Conservation (phyloP, 2,888 invertebrate genomes). For the Drosophila affinis region DNA sequence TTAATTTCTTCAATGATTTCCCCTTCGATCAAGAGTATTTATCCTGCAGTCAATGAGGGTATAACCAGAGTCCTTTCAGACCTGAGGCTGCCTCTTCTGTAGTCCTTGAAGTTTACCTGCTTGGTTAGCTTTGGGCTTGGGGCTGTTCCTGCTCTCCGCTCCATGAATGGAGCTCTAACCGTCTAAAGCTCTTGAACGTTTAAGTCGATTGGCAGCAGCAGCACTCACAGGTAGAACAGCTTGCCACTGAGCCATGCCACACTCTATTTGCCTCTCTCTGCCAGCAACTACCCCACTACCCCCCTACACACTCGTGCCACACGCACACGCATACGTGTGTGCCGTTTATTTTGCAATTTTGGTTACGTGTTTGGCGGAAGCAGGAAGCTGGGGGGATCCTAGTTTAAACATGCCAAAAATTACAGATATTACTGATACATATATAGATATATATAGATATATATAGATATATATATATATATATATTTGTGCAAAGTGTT, state of each 20-base stretch:
- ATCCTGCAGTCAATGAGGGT: background rate
- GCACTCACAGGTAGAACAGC: background rate
- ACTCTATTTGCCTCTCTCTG: background rate
- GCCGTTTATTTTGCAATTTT: conserved; percentile 75
- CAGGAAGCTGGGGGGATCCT: conserved; percentile 45
- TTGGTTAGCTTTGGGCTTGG: conserved; percentile 18
- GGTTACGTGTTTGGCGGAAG: conserved; percentile 69
- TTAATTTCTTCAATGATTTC: background rate
- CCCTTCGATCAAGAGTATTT: background rate
- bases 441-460: conserved; percentile 8
- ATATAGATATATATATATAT: conserved; percentile 1
- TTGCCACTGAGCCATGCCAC: background rate
- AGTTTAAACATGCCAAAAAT: conserved; percentile 65
- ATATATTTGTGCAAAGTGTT: background rate
- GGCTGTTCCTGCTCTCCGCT: conserved; percentile 14
- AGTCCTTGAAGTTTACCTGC: conserved; percentile 6
- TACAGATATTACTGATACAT: conserved; percentile 31
- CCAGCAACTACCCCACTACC: too few relatives aligned
- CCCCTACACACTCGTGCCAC: background rate
- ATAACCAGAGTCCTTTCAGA: conserved; percentile 9
- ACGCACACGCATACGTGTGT: conserved; percentile 43
- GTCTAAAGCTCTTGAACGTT: conserved; percentile 55
- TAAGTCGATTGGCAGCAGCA: conserved; percentile 54
- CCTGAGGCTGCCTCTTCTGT: too few relatives aligned
- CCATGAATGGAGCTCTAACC: background rate